Evolutionary conservation across 2,888 invertebrate genomes (phyloP).

Genomic region (Leptinotarsa haldemani): DNA sequence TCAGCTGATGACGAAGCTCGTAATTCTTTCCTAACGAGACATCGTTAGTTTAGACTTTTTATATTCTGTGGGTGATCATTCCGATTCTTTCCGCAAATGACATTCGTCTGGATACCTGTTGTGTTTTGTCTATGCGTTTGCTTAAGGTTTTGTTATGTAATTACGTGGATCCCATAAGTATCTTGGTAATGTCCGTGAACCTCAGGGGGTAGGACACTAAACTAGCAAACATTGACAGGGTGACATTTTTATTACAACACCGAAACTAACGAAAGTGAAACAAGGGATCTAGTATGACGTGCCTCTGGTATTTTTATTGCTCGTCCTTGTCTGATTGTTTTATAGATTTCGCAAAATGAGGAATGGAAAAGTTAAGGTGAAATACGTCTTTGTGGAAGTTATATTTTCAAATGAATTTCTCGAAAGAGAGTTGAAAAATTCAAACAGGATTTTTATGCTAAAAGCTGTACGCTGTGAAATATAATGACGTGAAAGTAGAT

Average conservation of each 20-base stretch:
- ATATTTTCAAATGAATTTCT: too few species aligned
- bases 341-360: neutral
- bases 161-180: constrained; percentile 11
- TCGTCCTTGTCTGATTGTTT: neutral
- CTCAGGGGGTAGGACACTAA: constrained; percentile 26
- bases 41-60: neutral
- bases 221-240: constrained; percentile 25
- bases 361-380: neutral
- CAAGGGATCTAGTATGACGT: constrained; percentile 6
- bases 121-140: constrained; percentile 19
- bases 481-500: too few species aligned
- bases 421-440: too few species aligned
- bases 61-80: constrained; percentile 18
- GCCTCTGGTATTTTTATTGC: constrained; percentile 11
- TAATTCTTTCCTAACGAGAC: constrained; percentile 14
- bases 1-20: neutral
- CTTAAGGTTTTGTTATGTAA: constrained; percentile 15
- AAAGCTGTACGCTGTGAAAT: too few species aligned
- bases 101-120: constrained; percentile 20
- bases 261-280: constrained; percentile 10
- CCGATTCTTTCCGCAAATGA: constrained; percentile 14
- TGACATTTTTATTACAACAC: constrained; percentile 27
- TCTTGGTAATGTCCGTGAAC: constrained; percentile 12
- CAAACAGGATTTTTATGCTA: too few species aligned
- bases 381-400: too few species aligned